Conservation (phyloP, 2,888 invertebrate genomes). For the Eumerus sabulonum region DNA sequence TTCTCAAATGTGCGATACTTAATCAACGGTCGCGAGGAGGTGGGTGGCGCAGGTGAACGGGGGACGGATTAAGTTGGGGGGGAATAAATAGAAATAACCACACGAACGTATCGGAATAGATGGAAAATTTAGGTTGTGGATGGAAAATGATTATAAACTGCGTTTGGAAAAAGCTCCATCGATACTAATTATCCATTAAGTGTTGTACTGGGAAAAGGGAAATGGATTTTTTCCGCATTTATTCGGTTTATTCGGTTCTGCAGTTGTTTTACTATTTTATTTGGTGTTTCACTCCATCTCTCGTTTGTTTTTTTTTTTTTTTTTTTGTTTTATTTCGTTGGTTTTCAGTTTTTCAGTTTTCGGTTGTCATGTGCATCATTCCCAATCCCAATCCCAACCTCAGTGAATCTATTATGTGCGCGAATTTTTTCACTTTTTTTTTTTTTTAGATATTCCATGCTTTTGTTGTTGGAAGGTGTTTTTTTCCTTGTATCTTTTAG, state of each 20-base stretch:
- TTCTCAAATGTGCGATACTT: too few relatives aligned
- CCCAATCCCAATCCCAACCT: too few relatives aligned
- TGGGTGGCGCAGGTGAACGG: too few relatives aligned
- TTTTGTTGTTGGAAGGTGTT: neutral
- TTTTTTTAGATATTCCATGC: slow-evolving; percentile 46
- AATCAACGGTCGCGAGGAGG: too few relatives aligned
- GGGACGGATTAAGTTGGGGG: too few relatives aligned
- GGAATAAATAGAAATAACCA: too few relatives aligned
- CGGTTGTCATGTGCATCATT: slow-evolving; percentile 42
- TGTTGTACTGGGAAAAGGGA: slow-evolving; percentile 55
- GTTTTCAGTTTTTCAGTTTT: slow-evolving; percentile 21
- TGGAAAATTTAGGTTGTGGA: slow-evolving; percentile 60
- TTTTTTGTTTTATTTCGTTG: slow-evolving; percentile 15
- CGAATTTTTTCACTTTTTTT: slow-evolving; percentile 13
- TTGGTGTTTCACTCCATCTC: neutral
- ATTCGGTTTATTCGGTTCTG: neutral
- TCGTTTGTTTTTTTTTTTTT: slow-evolving; percentile 23
- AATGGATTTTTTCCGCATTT: slow-evolving; percentile 38
- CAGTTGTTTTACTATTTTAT: neutral
- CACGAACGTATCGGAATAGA: slow-evolving; percentile 24
- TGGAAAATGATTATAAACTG: slow-evolving; percentile 65
- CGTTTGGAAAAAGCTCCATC: slow-evolving; percentile 68
- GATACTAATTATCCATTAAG: slow-evolving; percentile 68
- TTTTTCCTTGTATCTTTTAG: slow-evolving; percentile 61
- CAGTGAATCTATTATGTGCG: slow-evolving; percentile 51